These are phyloP conservation scores for Thripadectes ignobilis DNA, from an alignment of 2,797 vertebrate species.

Conservation along the genomic window DNA sequence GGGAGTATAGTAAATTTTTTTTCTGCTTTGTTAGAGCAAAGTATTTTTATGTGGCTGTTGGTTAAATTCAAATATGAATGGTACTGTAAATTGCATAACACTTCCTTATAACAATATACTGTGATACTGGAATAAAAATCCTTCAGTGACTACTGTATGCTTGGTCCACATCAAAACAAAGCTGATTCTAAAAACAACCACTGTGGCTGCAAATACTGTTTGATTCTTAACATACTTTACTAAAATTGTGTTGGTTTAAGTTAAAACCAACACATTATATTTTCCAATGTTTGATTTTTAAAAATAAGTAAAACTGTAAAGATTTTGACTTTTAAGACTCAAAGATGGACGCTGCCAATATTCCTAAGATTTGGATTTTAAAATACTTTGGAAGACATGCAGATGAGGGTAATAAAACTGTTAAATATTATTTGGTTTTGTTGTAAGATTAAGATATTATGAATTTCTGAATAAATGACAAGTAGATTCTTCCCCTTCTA, in stretches of 20 bases:
- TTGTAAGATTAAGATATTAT: not conserved
- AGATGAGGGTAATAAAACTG: not conserved
- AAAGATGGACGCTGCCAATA: not conserved
- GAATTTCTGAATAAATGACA: not conserved
- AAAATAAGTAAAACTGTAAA: not conserved
- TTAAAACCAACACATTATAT: not conserved
- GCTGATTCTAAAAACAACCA: not conserved
- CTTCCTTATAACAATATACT: not conserved
- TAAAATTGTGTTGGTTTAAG: not conserved
- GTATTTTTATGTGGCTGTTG: not conserved
- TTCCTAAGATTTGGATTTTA: not conserved
- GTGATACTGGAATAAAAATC: not conserved
- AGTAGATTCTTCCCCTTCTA: not conserved
- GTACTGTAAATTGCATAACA: not conserved
- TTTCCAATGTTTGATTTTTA: not conserved
- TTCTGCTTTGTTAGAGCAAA: not conserved
- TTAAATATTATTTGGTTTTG: not conserved
- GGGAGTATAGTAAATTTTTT: not conserved
- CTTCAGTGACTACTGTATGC: fast-evolving
- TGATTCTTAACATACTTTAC: not conserved
- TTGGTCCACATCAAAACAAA: not conserved
- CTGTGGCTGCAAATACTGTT: not conserved
- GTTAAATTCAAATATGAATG: not conserved
- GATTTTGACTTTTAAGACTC: not conserved
- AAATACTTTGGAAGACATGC: not conserved